Evolutionary conservation across 2,888 invertebrate genomes (phyloP), one percentile per base, ranked within the genome.

Genomic region (Melipona bicolor): DNA sequence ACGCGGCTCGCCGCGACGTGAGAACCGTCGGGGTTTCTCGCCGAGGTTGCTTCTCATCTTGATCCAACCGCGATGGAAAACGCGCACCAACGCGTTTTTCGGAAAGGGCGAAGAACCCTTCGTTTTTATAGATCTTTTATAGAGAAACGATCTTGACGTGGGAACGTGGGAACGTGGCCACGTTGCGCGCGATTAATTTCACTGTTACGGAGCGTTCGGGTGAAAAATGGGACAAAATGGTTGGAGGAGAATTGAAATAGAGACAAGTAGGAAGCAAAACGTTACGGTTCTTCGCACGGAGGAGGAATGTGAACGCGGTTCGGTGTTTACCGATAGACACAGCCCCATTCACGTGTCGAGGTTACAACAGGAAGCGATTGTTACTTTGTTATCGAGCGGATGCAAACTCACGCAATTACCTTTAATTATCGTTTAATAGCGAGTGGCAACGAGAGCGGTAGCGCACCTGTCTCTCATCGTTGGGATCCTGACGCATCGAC

Each of bases 391-490:
- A 90, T 90, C 87, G 82, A 75, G 86, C 85, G 85, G 81, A 88
- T 85, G 88, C 80, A 89, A 88, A 87, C 87, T 81, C 81, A 70
- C 83, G 80, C 87, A 89, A 90, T 90, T 90, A 90, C 84, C 88
- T 81, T 78, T 89, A 90, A 90, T 90, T 90, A 87, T 77, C 83
- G 88, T 90, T 90, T 90, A 89, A 90, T 90, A 81, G 87, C 87
- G 79, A 84, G 80, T 54, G 84, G 32, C n/a, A 84, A 84, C 80
- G 62, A 70, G 32, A 82, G 79, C 75, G 64, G 67, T 74, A 64
- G 75, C 79, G 75, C 83, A 85, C 81, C 87, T 82, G 85, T 81
- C 85, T 81, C 76, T 87, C 83, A 73, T 84, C 80, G 77, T 32
- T 79, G 79, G 32, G 77, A 79, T 67, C 54, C 80, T 72, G 87